A percentile compares a stretch with the other conserved stretches of the same genome.
These are phyloP conservation scores for Poecile atricapillus DNA, from an alignment of 2,113 vertebrate genomes.

Conservation along the genomic window DNA sequence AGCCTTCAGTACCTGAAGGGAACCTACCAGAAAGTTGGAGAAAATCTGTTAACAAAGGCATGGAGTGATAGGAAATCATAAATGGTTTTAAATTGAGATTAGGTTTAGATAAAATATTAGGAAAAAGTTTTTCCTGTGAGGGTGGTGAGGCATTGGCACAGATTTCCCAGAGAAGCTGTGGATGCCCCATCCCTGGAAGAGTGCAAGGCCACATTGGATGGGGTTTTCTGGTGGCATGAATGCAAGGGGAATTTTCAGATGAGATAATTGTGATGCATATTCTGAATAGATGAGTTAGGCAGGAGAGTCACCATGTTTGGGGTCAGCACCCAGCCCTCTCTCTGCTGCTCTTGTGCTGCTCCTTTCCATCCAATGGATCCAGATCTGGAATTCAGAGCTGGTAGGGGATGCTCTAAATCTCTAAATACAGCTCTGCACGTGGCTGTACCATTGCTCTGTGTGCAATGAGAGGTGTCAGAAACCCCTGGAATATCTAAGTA, in stretches of 20 bases:
- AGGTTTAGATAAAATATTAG: not conserved
- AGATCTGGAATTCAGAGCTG: not conserved
- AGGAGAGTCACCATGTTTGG: not conserved
- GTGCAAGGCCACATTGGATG: not conserved
- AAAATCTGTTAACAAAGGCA: not conserved
- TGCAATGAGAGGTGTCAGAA: not conserved
- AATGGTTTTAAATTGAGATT: not conserved
- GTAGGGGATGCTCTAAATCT: not conserved
- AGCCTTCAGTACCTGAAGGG: not conserved
- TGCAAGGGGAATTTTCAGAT: not conserved
- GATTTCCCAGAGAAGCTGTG: not conserved
- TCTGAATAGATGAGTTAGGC: not conserved
- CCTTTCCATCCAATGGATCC: not conserved
- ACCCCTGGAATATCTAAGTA: not conserved
- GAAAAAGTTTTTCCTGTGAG: not conserved
- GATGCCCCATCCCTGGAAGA: not conserved
- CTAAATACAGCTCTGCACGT: accelerated
- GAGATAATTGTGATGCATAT: not conserved
- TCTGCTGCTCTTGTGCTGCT: not conserved
- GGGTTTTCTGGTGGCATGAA: not conserved
- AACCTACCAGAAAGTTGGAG: not conserved
- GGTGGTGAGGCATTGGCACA: not conserved
- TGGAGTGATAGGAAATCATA: not conserved
- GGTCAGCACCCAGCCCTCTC: not conserved
- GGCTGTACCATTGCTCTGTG: not conserved